Evolutionary conservation across 2,888 invertebrate genomes (phyloP), one percentile per base, ranked within the genome.

Genomic region (Cataglyphis altisquamis): DNA sequence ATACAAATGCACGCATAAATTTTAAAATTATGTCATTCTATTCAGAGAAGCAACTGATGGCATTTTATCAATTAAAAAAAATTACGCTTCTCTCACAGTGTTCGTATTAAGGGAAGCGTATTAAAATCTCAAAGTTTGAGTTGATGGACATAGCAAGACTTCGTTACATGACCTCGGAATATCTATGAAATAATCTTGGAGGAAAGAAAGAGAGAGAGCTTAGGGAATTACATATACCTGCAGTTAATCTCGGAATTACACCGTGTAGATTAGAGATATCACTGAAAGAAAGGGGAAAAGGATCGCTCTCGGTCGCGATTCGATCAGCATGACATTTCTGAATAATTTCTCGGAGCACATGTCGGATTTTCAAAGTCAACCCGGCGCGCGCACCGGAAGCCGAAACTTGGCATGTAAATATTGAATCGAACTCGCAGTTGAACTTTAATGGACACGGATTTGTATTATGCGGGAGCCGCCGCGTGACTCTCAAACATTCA

Each of bases 171-270:
- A 81, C 63, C 78, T 57, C 29, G 85, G 62, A 80, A 67, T 82
- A 67, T 70, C 73, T 62, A 70, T 18, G 83, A 78, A 89, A 82
- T 88, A 86, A 89, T 89, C 75, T 68, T 52, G 55, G 68, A 45
- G 45, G 1, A 15, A 5, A 5, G 45, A 15, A 12, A 21, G 15
- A 3, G 25, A 1, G 67, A 57, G 64, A 80, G 80, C 29, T 84
- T 83, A 75, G 78, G 62, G 72, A 83, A 88, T 72, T 82, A 77
- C 81, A 75, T 83, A 82, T 75, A 87, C 88, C 87, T 83, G 83
- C 82, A 67, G 75, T 88, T 89, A 84, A 88, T 89, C 86, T 82
- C 73, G 70, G 81, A 88, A 88, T 89, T 88, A 88, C 85, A 86
- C 73, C 87, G 83, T 55, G 82, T 70, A 74, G 85, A 88, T 87